Evolutionary conservation across 2,797 vertebrate species (phyloP).

Genomic region (Botia kubotai): DNA sequence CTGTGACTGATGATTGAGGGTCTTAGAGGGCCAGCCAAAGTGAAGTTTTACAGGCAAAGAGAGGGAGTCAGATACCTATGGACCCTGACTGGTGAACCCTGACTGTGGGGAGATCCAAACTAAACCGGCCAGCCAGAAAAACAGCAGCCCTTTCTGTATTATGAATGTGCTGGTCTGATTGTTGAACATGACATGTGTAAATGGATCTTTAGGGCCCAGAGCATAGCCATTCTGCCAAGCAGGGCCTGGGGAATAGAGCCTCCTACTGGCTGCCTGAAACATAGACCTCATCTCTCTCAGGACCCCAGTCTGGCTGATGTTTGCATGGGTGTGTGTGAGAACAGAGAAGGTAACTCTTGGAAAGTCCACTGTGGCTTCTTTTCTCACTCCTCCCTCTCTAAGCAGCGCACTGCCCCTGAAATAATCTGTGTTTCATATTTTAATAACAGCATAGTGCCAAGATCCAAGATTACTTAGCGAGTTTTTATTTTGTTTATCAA

Average conservation of each 20-base stretch:
- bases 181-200: constrained; percentile 66
- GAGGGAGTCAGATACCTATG: constrained; percentile 7
- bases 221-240: constrained; percentile 28
- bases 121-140: constrained; percentile 49
- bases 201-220: constrained; percentile 55
- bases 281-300: constrained; percentile 36
- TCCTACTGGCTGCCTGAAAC: constrained; percentile 56
- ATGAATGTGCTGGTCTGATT: constrained; percentile 63
- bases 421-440: constrained; percentile 56
- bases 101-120: constrained; percentile 57
- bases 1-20: constrained; percentile 26
- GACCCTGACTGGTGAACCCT: constrained; percentile 46
- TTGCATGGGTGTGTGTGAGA: constrained; percentile 26
- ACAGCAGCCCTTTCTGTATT: constrained; percentile 56
- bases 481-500: constrained; percentile 78
- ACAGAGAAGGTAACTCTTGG: constrained; percentile 48
- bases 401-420: constrained; percentile 59
- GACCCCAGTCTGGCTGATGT: constrained; percentile 34
- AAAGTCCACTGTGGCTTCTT: constrained; percentile 25
- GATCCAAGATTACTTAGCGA: constrained; percentile 75
- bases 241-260: constrained; percentile 47
- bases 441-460: constrained; percentile 62
- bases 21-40: constrained; percentile 5
- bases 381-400: constrained; percentile 46
- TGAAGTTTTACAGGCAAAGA: not conserved